Evolutionary conservation across 2,888 invertebrate genomes (phyloP), one percentile per base, ranked within the genome.

Genomic region (Caenorhabditis angaria): DNA sequence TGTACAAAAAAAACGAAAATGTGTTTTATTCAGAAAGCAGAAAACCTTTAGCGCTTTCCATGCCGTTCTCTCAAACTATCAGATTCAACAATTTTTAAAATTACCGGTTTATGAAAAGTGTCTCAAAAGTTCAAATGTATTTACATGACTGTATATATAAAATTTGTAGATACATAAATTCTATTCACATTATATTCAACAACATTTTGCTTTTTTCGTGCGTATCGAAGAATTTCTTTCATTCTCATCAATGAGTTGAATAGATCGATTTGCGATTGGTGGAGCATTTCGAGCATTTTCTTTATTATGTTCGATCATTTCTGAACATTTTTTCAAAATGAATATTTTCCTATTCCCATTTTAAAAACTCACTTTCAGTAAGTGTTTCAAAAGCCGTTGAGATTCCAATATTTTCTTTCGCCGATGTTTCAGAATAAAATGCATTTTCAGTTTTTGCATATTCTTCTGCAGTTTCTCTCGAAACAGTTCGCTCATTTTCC

Each of bases 401-500:
- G 41, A 79, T 75, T 27, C 79, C 79, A 20, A 62, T 48, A 35
- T 89, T 89, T 53, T 89, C 83, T 79, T 90, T 90, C 22, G 90
- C 90, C 48, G 90, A 90, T 50, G 89, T 88, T 67, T 89, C 89
- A 82, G 84, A 87, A 82, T 90, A 90, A 62, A 82, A 83, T n/a
- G 90, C 90, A 32, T 88, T 88, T 10, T 90, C 90, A 20, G 88
- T 88, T 32, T 83, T 81, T 20, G 90, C 89, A 82, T 89, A 95
- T 92, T 91, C 91, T 90, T 94, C 93, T 4, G 96, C 97, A 88
- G 93, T 93, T 81, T 93, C 92, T 22, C 92, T 90, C 28, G 92
- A 90, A 14, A 97, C 94, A 80, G 92, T 93, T 82, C 97, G 90
- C 79, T 95, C 93, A 88, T 93, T 93, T 86, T 95, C 95, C 85